Evolutionary conservation across 2,113 vertebrate species (phyloP), one percentile per base, ranked within the genome.

Genomic region (Panthera uncia): DNA sequence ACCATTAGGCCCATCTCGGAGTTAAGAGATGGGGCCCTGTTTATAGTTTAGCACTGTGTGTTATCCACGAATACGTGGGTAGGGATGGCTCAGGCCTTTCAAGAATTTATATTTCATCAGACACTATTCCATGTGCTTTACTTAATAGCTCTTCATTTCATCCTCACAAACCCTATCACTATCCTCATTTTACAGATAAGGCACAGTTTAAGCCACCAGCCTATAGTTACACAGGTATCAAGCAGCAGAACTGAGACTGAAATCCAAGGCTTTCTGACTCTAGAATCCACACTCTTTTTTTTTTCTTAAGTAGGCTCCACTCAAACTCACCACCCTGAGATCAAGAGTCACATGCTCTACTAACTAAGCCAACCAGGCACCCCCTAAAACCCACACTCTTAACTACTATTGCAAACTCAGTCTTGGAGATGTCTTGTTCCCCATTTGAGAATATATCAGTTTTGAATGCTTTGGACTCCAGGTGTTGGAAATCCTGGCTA

Each of bases 101-200:
- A 7, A 65, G 45, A 33, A 45, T 21, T 91, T 88, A n/a, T 1
- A 57, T 97, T 93, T 97, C 85, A 61, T 25, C 31, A 92, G 21
- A 90, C 41, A 69, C 12, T 57, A 7, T 71, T 61, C 57, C 36
- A 41, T 55, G 13, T 36, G 14, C 50, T 68, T 78, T 78, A 61
- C n/a, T 48, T 69, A 11, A 11, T 6, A 85, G 66, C n/a, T 89
- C 33, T 71, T 78, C 52, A 65, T 95, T 65, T 94, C 80, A 57
- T 92, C 48, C 33, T 95, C 48, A 63, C 31, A 74, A 55, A 80
- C 50, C 14, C 69, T 92, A 48, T 73, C 27, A 57, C 61, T 71
- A 86, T n/a, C 25, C n/a, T 36, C 52, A 55, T 74, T 96, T 95
- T 74, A 69, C 45, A 96, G 89, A 93, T 29, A 71, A 69, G 25